These are phyloP conservation scores for Asteroscopus sphinx DNA, from an alignment of 2,888 invertebrate genomes.

Conservation along the genomic window DNA sequence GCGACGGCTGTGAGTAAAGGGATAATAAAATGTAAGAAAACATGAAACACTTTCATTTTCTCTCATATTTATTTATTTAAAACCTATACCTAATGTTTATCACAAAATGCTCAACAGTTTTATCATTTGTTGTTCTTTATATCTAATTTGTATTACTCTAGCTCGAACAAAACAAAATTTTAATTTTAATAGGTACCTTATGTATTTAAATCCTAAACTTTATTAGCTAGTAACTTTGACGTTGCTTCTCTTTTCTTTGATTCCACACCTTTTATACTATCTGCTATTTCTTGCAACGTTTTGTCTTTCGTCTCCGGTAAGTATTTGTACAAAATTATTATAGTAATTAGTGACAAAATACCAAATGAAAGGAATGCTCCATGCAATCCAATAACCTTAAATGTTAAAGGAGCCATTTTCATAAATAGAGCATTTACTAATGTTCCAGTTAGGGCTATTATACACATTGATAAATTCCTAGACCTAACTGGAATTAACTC, in stretches of 20 bases:
- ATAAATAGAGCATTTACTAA: conserved; percentile 31
- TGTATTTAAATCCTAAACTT: too few relatives aligned
- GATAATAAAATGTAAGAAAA: too few relatives aligned
- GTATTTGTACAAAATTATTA: conserved; percentile 60
- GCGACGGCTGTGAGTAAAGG: too few relatives aligned
- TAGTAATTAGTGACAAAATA: conserved; percentile 32
- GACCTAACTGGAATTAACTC: conserved; percentile 63
- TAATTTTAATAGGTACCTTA: background rate
- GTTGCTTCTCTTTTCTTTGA: background rate
- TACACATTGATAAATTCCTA: conserved; percentile 55
- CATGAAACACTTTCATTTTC: too few relatives aligned
- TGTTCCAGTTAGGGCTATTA: conserved; percentile 29
- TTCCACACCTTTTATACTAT: conserved; percentile 40
- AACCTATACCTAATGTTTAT: too few relatives aligned
- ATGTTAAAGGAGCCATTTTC: conserved; percentile 8
- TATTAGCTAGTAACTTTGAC: conserved; percentile 11
- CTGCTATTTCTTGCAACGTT: conserved; percentile 66
- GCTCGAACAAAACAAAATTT: conserved; percentile 3
- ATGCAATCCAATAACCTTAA: conserved; percentile 57
- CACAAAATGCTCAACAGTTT: too few relatives aligned
- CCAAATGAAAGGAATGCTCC: conserved; percentile 63
- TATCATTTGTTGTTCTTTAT: too few relatives aligned
- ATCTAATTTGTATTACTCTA: too few relatives aligned
- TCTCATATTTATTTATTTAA: too few relatives aligned
- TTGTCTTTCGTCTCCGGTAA: conserved; percentile 73